phyloP scores from a whole-genome alignment of 2,888 invertebrate genomes.

The Microplitis manilae region DNA sequence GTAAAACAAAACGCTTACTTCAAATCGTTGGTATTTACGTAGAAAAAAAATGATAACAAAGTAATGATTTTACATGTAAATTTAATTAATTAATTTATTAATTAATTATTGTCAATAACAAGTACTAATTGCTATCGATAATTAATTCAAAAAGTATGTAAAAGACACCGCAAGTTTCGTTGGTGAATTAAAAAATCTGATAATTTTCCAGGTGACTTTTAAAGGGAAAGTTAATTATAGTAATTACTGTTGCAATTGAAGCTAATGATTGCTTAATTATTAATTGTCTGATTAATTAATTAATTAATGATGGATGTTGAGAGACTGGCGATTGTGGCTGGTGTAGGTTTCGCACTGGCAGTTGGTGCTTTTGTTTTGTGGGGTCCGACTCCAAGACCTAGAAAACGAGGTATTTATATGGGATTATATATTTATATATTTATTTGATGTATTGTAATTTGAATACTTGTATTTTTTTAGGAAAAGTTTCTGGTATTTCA shows the following conservation, averaged over 20 bases:
- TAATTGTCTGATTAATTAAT: not conserved
- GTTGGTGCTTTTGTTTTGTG: slow-evolving; percentile 89
- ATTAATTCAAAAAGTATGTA: not conserved
- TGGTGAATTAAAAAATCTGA: not conserved
- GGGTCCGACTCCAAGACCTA: slow-evolving; percentile 81
- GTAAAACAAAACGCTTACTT: not conserved
- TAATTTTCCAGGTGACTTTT: not conserved
- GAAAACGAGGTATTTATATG: slow-evolving; percentile 65
- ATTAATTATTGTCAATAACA: not conserved
- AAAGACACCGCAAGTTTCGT: not conserved
- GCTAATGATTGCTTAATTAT: not conserved
- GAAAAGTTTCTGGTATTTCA: slow-evolving; percentile 87
- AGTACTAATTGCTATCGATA: not conserved
- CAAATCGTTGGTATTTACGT: not conserved
- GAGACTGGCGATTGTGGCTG: slow-evolving; percentile 84
- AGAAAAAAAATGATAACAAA: not conserved
- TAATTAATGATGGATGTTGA: slow-evolving; percentile 78
- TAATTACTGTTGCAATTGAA: not conserved
- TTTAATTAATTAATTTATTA: not conserved
- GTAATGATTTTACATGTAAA: not conserved
- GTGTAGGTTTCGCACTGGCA: slow-evolving; percentile 85
- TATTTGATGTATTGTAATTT: not conserved
- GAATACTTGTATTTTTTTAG: slow-evolving; percentile 67
- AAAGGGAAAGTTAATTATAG: not conserved
- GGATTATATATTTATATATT: not conserved